Conservation (phyloP, 2,888 invertebrate genomes). For the Erynnis tages region DNA sequence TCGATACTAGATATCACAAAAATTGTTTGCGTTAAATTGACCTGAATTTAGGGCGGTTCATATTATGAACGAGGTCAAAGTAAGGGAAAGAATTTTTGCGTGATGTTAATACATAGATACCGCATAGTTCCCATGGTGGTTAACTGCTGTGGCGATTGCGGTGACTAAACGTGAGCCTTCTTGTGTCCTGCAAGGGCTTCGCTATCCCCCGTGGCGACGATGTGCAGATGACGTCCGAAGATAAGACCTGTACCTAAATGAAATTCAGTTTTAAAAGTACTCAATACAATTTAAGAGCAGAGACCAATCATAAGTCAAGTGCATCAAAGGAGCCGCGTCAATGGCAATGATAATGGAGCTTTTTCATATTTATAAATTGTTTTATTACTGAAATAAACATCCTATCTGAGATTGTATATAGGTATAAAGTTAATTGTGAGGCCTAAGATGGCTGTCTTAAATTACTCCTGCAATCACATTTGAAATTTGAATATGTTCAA, state of each 20-base stretch:
- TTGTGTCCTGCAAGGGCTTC: slow-evolving; percentile 26
- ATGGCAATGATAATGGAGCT: too few species aligned
- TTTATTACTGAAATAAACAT: too few species aligned
- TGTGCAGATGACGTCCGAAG: slow-evolving; percentile 53
- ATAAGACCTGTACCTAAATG: slow-evolving; percentile 57
- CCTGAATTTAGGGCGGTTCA: slow-evolving; percentile 61
- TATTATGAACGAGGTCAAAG: slow-evolving; percentile 51
- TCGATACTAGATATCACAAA: slow-evolving; percentile 60
- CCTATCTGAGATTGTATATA: too few species aligned
- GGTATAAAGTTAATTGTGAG: too few species aligned
- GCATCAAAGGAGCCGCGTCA: too few species aligned
- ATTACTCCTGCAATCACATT: too few species aligned
- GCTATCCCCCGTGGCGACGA: slow-evolving; percentile 41
- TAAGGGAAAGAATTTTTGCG: slow-evolving; percentile 68
- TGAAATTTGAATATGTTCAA: too few species aligned
- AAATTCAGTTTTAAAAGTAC: slow-evolving; percentile 31
- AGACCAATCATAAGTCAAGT: too few species aligned
- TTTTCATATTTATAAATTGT: too few species aligned
- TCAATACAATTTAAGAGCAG: too few species aligned
- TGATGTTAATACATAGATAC: slow-evolving; percentile 46
- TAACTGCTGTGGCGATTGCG: slow-evolving; percentile 42
- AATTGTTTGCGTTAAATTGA: slow-evolving; percentile 65
- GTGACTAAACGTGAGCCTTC: slow-evolving; percentile 43
- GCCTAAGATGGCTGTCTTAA: too few species aligned
- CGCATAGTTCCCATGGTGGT: slow-evolving; percentile 44